A percentile compares a stretch with the other conserved stretches of the same genome.
These are phyloP conservation scores for Antechinus stuartii DNA, from an alignment of 2,113 vertebrate species.

Conservation along the genomic window DNA sequence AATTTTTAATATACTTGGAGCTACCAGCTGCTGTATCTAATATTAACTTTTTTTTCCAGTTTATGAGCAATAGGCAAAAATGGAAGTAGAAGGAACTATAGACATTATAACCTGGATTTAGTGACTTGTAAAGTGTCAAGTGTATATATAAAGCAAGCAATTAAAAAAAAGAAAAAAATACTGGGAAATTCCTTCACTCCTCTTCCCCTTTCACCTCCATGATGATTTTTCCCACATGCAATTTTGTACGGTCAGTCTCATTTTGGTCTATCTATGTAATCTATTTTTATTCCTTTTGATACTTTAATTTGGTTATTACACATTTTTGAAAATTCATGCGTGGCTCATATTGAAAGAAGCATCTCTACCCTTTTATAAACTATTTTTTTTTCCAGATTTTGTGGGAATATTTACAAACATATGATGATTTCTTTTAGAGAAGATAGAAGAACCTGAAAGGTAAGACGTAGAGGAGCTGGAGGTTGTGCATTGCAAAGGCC, in stretches of 20 bases:
- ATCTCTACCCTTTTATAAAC: background rate
- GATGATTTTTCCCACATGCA: background rate
- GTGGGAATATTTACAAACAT: background rate
- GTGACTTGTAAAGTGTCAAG: background rate
- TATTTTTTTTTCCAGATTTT: background rate
- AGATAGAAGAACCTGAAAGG: background rate
- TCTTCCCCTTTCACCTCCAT: background rate
- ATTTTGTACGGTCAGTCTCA: background rate
- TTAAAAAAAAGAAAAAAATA: background rate
- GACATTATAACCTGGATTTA: background rate
- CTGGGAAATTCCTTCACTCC: background rate
- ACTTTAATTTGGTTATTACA: background rate
- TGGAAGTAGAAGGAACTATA: background rate
- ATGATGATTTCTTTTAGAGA: background rate
- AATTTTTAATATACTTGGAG: background rate
- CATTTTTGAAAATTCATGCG: constrained; percentile 17
- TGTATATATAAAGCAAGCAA: background rate
- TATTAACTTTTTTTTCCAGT: background rate
- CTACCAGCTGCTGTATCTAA: background rate
- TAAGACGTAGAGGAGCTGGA: background rate
- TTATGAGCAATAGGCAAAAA: constrained; percentile 30
- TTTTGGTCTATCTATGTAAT: constrained; percentile 4
- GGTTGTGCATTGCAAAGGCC: background rate
- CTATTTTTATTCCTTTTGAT: constrained; percentile 1
- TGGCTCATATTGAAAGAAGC: background rate